Evolutionary conservation across 2,113 vertebrate genomes (phyloP).

Genomic region (Passer domesticus): DNA sequence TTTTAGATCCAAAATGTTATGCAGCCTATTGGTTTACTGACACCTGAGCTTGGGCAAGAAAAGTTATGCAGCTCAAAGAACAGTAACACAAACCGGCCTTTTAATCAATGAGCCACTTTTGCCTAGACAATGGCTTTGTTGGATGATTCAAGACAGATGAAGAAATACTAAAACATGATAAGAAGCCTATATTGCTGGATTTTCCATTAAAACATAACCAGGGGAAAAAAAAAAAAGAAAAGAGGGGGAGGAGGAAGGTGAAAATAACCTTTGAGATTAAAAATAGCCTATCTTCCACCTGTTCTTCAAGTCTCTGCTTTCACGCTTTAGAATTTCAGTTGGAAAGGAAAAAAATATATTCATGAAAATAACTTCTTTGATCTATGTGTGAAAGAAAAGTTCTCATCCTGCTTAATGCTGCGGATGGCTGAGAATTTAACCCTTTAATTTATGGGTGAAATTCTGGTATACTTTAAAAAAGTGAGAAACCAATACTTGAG

Average conservation of each 20-base stretch:
- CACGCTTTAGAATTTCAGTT: background rate
- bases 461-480: background rate
- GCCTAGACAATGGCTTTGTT: background rate
- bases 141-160: background rate
- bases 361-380: background rate
- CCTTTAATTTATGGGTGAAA: background rate
- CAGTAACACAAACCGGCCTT: background rate
- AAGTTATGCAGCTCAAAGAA: background rate
- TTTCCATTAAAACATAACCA: background rate
- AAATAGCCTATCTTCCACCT: background rate
- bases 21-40: background rate
- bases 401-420: background rate
- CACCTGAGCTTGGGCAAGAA: background rate
- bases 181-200: background rate
- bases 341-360: background rate
- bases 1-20: background rate
- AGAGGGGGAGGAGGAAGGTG: fast-evolving
- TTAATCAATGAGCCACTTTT: background rate
- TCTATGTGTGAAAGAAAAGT: background rate
- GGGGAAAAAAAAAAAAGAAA: background rate
- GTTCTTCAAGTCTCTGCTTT: background rate
- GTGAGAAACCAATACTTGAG: background rate
- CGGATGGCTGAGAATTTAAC: background rate
- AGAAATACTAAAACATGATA: background rate
- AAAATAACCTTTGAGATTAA: background rate